phyloP scores from a whole-genome alignment of 2,797 vertebrate species.

The Balearica regulorum region DNA sequence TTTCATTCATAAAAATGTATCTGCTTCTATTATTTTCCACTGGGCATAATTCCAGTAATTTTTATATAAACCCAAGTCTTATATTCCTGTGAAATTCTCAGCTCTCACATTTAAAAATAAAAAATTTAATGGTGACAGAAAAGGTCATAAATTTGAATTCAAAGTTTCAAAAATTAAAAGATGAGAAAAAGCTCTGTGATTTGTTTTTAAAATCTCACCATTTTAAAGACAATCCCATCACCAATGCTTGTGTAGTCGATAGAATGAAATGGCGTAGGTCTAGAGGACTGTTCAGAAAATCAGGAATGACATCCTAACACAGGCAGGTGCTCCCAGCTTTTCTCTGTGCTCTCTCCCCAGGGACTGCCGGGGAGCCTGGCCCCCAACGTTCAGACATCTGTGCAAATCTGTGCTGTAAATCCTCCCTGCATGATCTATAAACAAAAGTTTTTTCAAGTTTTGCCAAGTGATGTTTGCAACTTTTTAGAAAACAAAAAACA shows the following conservation, averaged over 20 bases:
- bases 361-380: not conserved
- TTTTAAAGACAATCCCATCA: not conserved
- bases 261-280: rapidly evolving
- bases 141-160: not conserved
- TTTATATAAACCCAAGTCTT: not conserved
- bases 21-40: not conserved
- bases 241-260: rapidly evolving
- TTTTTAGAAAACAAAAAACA: not conserved
- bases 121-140: not conserved
- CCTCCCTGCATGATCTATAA: not conserved
- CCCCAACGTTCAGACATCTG: not conserved
- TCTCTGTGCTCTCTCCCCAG: not conserved
- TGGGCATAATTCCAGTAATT: not conserved
- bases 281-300: not conserved
- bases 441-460: not conserved
- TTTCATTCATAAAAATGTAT: not conserved
- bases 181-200: not conserved
- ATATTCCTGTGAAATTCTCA: not conserved
- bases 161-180: not conserved
- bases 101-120: not conserved
- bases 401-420: not conserved
- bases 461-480: not conserved
- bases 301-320: not conserved
- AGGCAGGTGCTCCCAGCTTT: not conserved
- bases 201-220: not conserved